These are phyloP conservation scores for Drosophila rufa DNA, from an alignment of 1,140 invertebrate genomes.

Conservation along the genomic window DNA sequence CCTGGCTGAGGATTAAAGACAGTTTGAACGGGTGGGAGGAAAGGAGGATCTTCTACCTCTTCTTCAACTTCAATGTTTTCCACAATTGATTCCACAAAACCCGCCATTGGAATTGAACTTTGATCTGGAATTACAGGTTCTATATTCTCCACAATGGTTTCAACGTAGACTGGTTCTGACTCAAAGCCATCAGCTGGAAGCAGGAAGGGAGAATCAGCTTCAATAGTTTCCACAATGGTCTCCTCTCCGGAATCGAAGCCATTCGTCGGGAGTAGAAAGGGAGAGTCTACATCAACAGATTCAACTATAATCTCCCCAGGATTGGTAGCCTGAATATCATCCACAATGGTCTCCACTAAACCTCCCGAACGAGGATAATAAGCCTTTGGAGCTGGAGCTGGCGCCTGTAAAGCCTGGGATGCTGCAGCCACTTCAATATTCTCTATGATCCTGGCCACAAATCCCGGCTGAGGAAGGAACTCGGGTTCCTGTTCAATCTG, in stretches of 20 bases:
- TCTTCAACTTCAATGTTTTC: constrained; percentile 17
- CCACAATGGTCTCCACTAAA: constrained; percentile 7
- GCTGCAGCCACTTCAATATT: constrained; percentile 31
- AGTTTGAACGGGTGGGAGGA: not conserved
- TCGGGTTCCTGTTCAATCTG: constrained; percentile 11
- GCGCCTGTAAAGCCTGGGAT: not conserved
- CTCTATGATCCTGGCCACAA: constrained; percentile 36
- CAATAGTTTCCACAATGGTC: constrained; percentile 6
- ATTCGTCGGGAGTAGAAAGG: constrained; percentile 15
- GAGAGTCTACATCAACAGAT: constrained; percentile 12
- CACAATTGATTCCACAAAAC: constrained; percentile 17
- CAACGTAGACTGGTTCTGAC: not conserved
- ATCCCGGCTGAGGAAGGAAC: constrained; percentile 25
- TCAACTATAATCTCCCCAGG: not conserved
- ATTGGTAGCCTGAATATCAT: constrained; percentile 11
- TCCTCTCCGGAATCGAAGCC: constrained; percentile 23
- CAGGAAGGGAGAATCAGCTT: constrained; percentile 24
- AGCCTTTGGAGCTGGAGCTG: constrained; percentile 2
- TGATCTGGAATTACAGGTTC: constrained; percentile 6
- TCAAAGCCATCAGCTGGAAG: constrained; percentile 25
- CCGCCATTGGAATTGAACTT: not conserved
- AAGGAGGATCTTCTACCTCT: constrained; percentile 13
- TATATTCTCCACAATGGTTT: constrained; percentile 20
- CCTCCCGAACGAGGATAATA: not conserved
- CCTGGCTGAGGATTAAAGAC: not conserved